These are phyloP conservation scores for Acanthurus lineatus DNA, from an alignment of 2,797 vertebrate genomes.

Conservation along the genomic window DNA sequence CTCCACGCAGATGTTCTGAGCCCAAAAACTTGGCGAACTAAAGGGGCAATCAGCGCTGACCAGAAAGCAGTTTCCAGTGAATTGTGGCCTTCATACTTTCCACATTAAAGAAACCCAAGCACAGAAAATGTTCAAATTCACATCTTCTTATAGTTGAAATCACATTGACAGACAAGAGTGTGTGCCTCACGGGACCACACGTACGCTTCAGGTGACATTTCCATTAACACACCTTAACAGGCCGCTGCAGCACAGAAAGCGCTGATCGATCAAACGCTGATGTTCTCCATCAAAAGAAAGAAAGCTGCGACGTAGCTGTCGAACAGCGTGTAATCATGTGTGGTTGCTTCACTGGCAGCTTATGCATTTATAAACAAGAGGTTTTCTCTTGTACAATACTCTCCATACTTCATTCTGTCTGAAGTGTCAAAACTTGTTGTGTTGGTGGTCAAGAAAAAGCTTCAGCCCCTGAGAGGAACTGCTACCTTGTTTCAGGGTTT, in stretches of 20 bases:
- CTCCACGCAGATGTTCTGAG: slow-evolving; percentile 51
- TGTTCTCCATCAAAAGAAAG: slow-evolving; percentile 44
- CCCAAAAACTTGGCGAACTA: slow-evolving; percentile 53
- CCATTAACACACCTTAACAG: slow-evolving; percentile 47
- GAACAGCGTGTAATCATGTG: neutral
- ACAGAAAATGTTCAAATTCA: slow-evolving; percentile 42
- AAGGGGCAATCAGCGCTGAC: slow-evolving; percentile 59
- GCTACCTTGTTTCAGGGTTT: neutral
- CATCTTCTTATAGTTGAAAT: slow-evolving; percentile 50
- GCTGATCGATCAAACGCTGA: slow-evolving; percentile 40
- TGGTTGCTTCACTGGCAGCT: slow-evolving; percentile 1
- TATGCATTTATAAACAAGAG: slow-evolving; percentile 24
- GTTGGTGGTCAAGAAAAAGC: slow-evolving; percentile 10
- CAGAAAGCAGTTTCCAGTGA: slow-evolving; percentile 72
- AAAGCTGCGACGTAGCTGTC: slow-evolving; percentile 23
- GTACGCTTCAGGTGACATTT: slow-evolving; percentile 40
- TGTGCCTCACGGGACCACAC: slow-evolving; percentile 4
- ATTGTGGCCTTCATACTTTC: slow-evolving; percentile 69
- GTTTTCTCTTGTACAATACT: neutral
- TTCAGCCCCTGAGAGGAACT: neutral
- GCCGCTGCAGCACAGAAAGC: slow-evolving; percentile 10
- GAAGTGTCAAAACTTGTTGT: slow-evolving; percentile 10
- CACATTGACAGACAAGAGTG: slow-evolving; percentile 39
- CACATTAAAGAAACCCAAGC: slow-evolving; percentile 66
- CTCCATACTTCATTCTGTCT: neutral